Evolutionary conservation across 2,888 invertebrate genomes (phyloP), one percentile per base, ranked within the genome.

Genomic region (Brachyptera putata): DNA sequence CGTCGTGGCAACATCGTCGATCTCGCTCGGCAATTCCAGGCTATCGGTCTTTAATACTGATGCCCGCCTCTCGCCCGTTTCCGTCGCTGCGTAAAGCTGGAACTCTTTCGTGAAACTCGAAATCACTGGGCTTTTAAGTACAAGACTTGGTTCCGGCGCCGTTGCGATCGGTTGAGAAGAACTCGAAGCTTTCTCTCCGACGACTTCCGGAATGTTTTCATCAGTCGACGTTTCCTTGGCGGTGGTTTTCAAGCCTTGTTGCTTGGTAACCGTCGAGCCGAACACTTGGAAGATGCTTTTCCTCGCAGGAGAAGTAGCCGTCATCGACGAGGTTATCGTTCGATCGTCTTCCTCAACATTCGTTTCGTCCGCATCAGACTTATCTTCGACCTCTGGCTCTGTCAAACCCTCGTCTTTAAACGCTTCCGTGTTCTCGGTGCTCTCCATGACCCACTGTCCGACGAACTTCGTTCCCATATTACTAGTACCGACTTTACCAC

Each of bases 251-350:
- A 11, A 9, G 34, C 7, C 34, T 11, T 34, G 34, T 11, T 9
- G 7, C 25, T 49, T 22, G 24, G 11, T 13, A 1, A 49, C 25
- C 24, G 49, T 24, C 49, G 49, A 49, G 11, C 49, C 49, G 25
- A 49, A 49, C 49, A 63, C 64, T 25, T 64, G 64, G 48, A 64
- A 64, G 22, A 64, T 61, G 34, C 55, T 64, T 26, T 63, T 64
- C 30, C 62, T 43, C 9, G 61, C 64, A 3, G 64, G 64, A 14
- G 62, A 63, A 14, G 62, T 64, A 13, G 62, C 43, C 11, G 62
- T 61, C 64, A 64, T 64, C 21, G 62, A 62, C 3, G 58, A 59
- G 13, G 64, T 64, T 9, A 64, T 64, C 22, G 64, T 64, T 16
- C 59, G 24, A 21, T 64, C 62, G 14, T 64, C 64, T n/a, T 64